Evolutionary conservation across 2,797 vertebrate genomes (phyloP), one percentile per base, ranked within the genome.

Genomic region (Hydrocynus forskahlii): DNA sequence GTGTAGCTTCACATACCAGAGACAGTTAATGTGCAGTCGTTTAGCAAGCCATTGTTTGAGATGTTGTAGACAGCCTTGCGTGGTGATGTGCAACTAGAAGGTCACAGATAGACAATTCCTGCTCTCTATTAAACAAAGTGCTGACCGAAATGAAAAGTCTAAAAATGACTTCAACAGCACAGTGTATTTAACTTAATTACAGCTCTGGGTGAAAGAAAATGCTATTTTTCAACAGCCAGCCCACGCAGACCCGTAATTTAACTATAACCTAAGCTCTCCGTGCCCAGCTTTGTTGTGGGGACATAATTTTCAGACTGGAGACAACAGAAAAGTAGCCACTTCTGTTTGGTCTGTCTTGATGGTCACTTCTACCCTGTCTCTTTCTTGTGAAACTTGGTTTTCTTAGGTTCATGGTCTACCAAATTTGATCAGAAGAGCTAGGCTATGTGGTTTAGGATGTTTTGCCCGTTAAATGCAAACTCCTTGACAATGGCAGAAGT

Each of bases 131-230:
- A 89, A 88, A 86, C 78, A 52, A 70, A 81, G 86, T 78, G 86
- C 73, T 38, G 43, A n/a, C 55, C 74, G 50, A 68, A 80, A 75
- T 83, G 35, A 81, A 78, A 74, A 87, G 80, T 78, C 45, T 81
- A 79, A 90, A 90, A 91, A 87, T 70, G 82, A 89, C 64, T 76
- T 74, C 73, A 69, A 86, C 60, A 23, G 74, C 76, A 86, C 59
- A 82, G 83, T 80, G 48, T 76, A 62, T 88, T 83, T 85, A 85
- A 87, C 87, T 83, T 92, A 92, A 91, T 92, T 88, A 89, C 87
- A 90, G 85, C 75, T 82, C 84, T 87, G 79, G 52, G 43, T 78
- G 87, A 84, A 86, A 84, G 52, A 82, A 63, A 75, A 16, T 12
- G 64, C 81, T 88, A 88, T 90, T 86, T 52, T 89, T 85, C 87